A percentile compares a stretch with the other conserved stretches of the same genome.
Conservation (phyloP, 1,140 invertebrate genomes). For the Yoshiicerus persimilis region DNA sequence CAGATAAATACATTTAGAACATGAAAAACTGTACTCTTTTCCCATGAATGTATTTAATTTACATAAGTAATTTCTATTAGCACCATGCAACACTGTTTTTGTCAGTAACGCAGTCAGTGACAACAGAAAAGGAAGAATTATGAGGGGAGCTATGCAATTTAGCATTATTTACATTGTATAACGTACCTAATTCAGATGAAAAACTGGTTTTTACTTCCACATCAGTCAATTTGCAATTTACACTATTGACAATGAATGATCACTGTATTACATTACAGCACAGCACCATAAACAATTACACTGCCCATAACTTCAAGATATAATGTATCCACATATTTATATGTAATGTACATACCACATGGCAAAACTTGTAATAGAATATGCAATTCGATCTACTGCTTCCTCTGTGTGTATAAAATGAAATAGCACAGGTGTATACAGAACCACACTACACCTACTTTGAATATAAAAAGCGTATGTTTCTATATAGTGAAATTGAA, state of each 20-base stretch:
- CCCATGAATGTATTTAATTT: not conserved
- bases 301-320: not conserved
- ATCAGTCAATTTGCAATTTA: not conserved
- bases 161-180: not conserved
- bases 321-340: no score
- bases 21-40: not conserved
- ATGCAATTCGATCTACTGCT: no score
- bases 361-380: no score
- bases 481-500: not conserved
- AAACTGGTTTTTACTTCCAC: not conserved
- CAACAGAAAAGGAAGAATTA: not conserved
- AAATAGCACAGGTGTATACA: no score
- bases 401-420: not conserved
- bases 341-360: no score
- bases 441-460: no score
- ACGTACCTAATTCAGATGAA: not conserved
- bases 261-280: not conserved
- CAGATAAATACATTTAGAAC: not conserved
- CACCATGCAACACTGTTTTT: not conserved
- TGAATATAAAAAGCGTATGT: no score
- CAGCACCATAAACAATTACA: no score
- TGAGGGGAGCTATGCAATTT: not conserved
- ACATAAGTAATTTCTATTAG: not conserved
- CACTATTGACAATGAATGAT: not conserved
- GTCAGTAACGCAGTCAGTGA: not conserved